Base-by-base conservation (phyloP, 2,797 vertebrate genomes). In the Yasuhikotakia modesta region DNA sequence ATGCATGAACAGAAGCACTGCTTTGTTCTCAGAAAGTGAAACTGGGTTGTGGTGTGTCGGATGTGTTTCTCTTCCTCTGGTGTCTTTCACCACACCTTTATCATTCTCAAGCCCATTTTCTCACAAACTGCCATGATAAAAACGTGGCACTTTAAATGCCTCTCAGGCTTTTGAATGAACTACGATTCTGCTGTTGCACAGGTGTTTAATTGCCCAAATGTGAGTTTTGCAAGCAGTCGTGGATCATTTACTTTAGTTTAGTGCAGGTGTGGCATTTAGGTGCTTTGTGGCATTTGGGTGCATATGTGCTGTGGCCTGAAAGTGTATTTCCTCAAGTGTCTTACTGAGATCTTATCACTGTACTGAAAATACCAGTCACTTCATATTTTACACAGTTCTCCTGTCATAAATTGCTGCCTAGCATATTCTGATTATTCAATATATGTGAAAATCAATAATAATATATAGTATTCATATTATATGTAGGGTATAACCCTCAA, bases 1-100 rank as follows among this genome's bases (percentile, higher is more conserved):
- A 45, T 50, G 87, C 73, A 78, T 82, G 87, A 86, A 85, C 79
- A 87, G 87, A 82, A 85, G 24, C 10, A n/a, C 4, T 0, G 2
- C 43, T 58, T 52, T 63, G 21, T 63, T 63, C 78, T 69, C 64
- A 22, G 64, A 58, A 32, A 69, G 24, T 70, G 65, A 80, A 80
- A 80, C 55, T 70, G 16, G 32, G 46, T 19, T 75, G 65, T 69
- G 78, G 69, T 50, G 2, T 1, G 48, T 75, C 11, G 30, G 16
- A 35, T 30, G n/a, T n/a, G 8, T 39, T 66, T 65, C 32, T 55
- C 52, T 74, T 39, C 27, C n/a, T 24, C 27, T 53, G 0, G 0
- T 24, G 27, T 4, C 16, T 14, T n/a, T 12, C 10, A 7, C 17
- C 30, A 52, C 30, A 74, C 19, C 8, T 73, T 22, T 21, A 22